Percentiles rank a stretch among this genome's conserved stretches.
These are phyloP conservation scores for Rhipidura dahli DNA, from an alignment of 2,113 vertebrate species.

Conservation along the genomic window DNA sequence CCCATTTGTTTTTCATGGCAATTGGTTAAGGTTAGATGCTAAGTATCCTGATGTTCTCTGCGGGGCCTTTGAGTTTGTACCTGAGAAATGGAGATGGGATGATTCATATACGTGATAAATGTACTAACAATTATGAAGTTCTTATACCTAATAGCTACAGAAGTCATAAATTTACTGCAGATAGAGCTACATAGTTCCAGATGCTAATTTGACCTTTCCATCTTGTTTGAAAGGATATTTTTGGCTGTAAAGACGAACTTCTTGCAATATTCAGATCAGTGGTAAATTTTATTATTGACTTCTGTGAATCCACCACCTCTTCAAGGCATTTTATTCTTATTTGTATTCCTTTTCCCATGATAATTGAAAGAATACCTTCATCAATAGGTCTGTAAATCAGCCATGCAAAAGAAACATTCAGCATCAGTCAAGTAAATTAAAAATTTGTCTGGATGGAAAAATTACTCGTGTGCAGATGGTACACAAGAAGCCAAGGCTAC, in stretches of 20 bases:
- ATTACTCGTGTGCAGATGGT: neutral
- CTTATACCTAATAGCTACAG: neutral
- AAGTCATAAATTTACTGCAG: neutral
- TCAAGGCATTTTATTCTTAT: neutral
- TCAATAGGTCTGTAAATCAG: neutral
- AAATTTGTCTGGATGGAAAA: neutral
- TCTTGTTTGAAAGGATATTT: neutral
- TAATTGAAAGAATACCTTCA: neutral
- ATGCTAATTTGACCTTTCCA: conserved; percentile 14
- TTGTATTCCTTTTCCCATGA: neutral
- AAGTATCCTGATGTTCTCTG: neutral
- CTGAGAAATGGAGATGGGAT: neutral
- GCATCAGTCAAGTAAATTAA: neutral
- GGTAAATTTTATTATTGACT: neutral
- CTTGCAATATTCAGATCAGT: neutral
- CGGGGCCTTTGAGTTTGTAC: neutral
- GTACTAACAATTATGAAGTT: neutral
- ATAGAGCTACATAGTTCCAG: neutral
- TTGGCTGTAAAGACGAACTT: neutral
- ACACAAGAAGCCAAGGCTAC: neutral
- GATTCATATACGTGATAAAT: neutral
- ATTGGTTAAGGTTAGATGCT: conserved; percentile 5
- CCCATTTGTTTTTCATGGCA: conserved; percentile 2
- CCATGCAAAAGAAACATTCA: neutral
- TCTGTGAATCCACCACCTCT: neutral